Conservation (phyloP, 2,113 vertebrate species). For the Anser cygnoides region DNA sequence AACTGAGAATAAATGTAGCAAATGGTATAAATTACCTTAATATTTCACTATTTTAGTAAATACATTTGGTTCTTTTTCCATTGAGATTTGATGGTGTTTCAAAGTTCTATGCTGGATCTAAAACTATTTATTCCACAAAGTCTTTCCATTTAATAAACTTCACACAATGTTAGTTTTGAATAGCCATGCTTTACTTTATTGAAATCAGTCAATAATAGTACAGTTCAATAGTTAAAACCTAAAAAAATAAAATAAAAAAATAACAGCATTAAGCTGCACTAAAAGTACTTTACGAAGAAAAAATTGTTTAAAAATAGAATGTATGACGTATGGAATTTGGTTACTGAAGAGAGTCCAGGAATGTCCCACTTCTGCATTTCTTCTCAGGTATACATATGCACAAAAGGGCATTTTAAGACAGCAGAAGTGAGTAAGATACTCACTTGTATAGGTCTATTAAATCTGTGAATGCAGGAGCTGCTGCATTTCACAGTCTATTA, state of each 20-base stretch:
- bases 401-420: conserved; percentile 29
- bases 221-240: neutral
- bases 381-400: neutral
- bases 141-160: neutral
- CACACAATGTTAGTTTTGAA: neutral
- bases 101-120: neutral
- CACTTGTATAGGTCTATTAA: conserved; percentile 50
- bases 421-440: conserved; percentile 28
- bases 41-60: neutral
- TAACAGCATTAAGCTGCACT: conserved; percentile 8
- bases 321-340: neutral
- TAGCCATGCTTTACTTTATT: neutral
- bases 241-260: neutral
- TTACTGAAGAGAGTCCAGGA: neutral
- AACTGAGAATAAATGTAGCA: neutral
- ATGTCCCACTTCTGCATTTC: neutral
- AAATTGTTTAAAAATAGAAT: conserved; percentile 36
- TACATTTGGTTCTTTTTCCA: neutral
- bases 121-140: neutral
- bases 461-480: conserved; percentile 39
- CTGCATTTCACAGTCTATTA: conserved; percentile 70
- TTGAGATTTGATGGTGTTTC: neutral
- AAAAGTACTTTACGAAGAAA: conserved; percentile 47
- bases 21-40: neutral
- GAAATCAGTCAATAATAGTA: neutral